Evolutionary conservation across 2,888 invertebrate species (phyloP), one percentile per base, ranked within the genome.

Genomic region (Calameuta pallipes): DNA sequence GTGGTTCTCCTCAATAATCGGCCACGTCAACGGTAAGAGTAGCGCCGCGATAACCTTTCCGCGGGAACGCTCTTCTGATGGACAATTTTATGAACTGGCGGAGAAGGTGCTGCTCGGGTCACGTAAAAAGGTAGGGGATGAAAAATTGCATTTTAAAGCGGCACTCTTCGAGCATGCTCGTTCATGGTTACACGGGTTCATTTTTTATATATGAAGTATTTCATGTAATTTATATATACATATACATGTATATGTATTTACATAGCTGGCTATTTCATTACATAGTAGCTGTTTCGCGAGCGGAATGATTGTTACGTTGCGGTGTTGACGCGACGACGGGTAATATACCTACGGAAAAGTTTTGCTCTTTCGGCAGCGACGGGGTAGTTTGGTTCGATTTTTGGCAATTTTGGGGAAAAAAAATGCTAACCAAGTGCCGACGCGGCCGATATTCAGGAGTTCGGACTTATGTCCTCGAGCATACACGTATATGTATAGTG

Each of bases 121-220:
- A 23, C 56, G 56, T 56, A 9, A 56, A 56, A 23, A 23, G 23
- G 56, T 77, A 23, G 71, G 74, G 74, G 75, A 83, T 86, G 86
- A 86, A 85, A 86, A 85, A 87, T 86, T 82, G 82, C 85, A 82
- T 82, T 85, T 87, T 85, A 84, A 85, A 86, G 81, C 83, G 84
- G 82, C 23, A 56, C 56, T 56, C 56, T 23, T 56, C 56, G 56
- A 0, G 56, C 56, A 23, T 23, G 56, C 9, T 23, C 23, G 56
- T 56, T 56, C 23, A 56, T 23, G 23, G 23, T 23, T 56, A 56
- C 15, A 56, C 9, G 56, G 23, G 23, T 56, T 9, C 56, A 23
- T 56, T 56, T 56, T 56, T 15, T 56, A 56, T 1, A 23, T 23
- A 2, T 15, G 23, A 56, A 56, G 56, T 23, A 56, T 15, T 56